Evolutionary conservation across 1,140 invertebrate species (phyloP).

Genomic region (Lamellibrachia luymesi): DNA sequence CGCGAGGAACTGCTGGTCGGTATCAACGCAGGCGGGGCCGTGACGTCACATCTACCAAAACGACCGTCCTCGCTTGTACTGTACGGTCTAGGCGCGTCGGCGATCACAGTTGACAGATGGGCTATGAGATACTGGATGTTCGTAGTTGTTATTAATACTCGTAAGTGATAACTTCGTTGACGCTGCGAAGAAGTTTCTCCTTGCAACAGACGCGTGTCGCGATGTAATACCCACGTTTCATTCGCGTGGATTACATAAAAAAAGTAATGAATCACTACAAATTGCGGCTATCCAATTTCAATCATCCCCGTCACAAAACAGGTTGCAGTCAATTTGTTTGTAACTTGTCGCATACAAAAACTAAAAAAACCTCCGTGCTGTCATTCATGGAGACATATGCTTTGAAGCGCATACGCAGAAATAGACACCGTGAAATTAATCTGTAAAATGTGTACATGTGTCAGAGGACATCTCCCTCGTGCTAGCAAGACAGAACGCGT

Average conservation of each 20-base stretch:
- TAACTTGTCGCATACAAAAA: not conserved
- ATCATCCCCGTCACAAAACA: not conserved
- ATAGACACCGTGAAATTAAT: not conserved
- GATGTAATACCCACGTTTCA: not conserved
- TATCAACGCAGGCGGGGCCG: no score
- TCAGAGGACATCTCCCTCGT: no score
- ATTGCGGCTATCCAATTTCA: not conserved
- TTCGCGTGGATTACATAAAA: not conserved
- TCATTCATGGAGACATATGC: not conserved
- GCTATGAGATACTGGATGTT: no score
- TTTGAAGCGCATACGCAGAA: not conserved
- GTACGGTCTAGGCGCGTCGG: no score
- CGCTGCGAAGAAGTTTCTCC: no score
- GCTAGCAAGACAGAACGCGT: no score
- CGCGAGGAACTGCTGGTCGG: no score
- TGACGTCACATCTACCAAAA: not conserved
- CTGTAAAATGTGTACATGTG: not conserved
- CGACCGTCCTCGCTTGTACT: no score
- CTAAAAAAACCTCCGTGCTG: not conserved
- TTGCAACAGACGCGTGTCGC: not conserved
- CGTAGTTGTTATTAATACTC: no score
- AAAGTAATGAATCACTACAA: not conserved
- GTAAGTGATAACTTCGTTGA: no score
- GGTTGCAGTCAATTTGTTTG: not conserved
- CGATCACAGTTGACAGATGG: no score